A percentile compares a stretch with the other conserved stretches of the same genome.
phyloP scores from a whole-genome alignment of 2,113 vertebrate species.

The Pithys albifrons region DNA sequence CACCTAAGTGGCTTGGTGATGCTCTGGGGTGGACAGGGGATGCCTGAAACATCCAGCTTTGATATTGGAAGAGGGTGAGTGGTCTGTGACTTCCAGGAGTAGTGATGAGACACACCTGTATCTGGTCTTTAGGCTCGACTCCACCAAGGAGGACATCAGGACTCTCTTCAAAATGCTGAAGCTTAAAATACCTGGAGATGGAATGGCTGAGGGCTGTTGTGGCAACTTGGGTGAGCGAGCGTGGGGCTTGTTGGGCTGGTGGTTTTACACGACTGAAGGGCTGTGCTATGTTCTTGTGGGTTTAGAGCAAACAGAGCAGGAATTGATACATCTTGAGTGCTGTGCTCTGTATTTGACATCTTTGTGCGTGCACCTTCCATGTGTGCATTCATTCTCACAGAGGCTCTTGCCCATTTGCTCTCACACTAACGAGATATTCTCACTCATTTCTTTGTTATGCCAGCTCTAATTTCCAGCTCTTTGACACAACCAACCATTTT shows the following conservation, averaged over 20 bases:
- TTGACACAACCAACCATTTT: constrained; percentile 26
- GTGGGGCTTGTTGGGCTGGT: accelerated
- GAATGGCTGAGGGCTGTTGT: accelerated
- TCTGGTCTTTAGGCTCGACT: background rate
- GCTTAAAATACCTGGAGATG: background rate
- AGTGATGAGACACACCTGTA: background rate
- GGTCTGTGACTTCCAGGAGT: background rate
- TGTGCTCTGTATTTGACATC: background rate
- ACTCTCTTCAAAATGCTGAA: background rate
- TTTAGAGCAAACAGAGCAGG: background rate
- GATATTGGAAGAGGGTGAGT: background rate
- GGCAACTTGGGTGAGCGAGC: background rate
- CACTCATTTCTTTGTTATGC: background rate
- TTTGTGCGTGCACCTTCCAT: accelerated
- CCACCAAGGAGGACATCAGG: background rate
- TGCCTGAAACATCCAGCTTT: background rate
- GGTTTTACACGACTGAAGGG: accelerated
- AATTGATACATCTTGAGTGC: background rate
- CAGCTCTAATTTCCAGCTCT: constrained; percentile 24
- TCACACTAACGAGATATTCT: constrained; percentile 19
- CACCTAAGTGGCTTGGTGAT: background rate
- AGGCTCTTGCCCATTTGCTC: constrained; percentile 13
- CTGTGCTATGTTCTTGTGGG: background rate
- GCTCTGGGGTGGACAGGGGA: background rate
- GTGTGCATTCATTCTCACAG: accelerated